These are phyloP conservation scores for Hermaeophaga mercurialis DNA, from an alignment of 2,888 invertebrate species.

Conservation along the genomic window DNA sequence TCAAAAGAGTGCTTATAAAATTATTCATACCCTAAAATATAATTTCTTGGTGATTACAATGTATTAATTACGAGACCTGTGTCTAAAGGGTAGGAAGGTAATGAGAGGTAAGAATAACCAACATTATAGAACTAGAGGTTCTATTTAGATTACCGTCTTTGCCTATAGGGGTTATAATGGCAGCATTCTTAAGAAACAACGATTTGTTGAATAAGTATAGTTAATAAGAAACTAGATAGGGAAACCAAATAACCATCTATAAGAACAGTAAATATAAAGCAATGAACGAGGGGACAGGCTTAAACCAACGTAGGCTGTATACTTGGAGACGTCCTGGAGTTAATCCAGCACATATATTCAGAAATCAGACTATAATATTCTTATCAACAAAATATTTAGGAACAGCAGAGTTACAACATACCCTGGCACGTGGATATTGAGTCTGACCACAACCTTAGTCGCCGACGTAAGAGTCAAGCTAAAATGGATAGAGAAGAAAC, in stretches of 20 bases:
- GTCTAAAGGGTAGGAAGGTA: too few species aligned
- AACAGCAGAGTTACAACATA: slow-evolving; percentile 33
- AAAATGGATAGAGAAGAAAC: slow-evolving; percentile 12
- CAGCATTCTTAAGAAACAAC: too few species aligned
- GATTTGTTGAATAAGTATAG: too few species aligned
- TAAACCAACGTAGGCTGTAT: slow-evolving; percentile 33
- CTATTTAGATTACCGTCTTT: too few species aligned
- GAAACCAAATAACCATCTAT: too few species aligned
- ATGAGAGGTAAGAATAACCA: too few species aligned
- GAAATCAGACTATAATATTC: slow-evolving; percentile 34
- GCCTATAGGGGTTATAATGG: too few species aligned
- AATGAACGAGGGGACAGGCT: slow-evolving; percentile 18
- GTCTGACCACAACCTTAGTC: slow-evolving; percentile 36
- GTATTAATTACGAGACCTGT: too few species aligned
- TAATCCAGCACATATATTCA: slow-evolving; percentile 4
- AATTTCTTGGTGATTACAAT: too few species aligned
- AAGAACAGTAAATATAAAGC: too few species aligned
- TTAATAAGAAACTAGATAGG: too few species aligned
- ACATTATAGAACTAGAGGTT: too few species aligned
- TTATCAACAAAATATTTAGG: slow-evolving; percentile 35
- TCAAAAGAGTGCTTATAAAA: slow-evolving; percentile 44
- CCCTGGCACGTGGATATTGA: slow-evolving; percentile 30
- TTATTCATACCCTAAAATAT: slow-evolving; percentile 41
- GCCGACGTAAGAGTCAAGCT: slow-evolving; percentile 21
- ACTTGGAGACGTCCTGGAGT: slow-evolving; percentile 36